Conservation (phyloP, 2,888 invertebrate species). For the Lycophotia porphyrea region DNA sequence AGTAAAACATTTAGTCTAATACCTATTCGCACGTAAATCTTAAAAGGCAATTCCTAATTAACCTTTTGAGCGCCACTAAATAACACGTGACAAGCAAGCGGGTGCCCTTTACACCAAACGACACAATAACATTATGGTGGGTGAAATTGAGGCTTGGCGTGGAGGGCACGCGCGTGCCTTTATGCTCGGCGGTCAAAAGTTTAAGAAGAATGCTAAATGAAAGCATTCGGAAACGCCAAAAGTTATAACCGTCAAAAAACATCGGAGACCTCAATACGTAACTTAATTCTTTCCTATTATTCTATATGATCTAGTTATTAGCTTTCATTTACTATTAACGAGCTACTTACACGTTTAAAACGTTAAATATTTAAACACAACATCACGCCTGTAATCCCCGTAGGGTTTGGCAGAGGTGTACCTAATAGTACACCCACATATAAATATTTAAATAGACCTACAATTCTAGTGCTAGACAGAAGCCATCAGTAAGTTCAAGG, state of each 20-base stretch:
- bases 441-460: constrained; percentile 18
- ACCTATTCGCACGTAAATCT: not conserved
- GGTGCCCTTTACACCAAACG: no score
- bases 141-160: no score
- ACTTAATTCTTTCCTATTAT: constrained; percentile 7
- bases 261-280: constrained; percentile 1
- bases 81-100: no score
- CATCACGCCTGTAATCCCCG: no score
- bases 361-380: constrained; percentile 17
- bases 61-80: no score
- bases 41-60: not conserved
- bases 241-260: not conserved
- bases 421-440: no score
- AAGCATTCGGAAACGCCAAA: not conserved
- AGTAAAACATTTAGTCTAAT: constrained; percentile 11
- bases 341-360: constrained; percentile 1
- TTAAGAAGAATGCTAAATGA: not conserved
- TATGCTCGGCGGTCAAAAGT: no score
- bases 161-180: no score
- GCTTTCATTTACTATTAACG: not conserved
- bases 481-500: constrained; percentile 13
- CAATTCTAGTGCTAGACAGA: not conserved
- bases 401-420: no score
- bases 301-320: not conserved
- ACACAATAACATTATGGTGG: no score